Conservation (phyloP, 2,888 invertebrate genomes). For the Eupithecia inturbata region DNA sequence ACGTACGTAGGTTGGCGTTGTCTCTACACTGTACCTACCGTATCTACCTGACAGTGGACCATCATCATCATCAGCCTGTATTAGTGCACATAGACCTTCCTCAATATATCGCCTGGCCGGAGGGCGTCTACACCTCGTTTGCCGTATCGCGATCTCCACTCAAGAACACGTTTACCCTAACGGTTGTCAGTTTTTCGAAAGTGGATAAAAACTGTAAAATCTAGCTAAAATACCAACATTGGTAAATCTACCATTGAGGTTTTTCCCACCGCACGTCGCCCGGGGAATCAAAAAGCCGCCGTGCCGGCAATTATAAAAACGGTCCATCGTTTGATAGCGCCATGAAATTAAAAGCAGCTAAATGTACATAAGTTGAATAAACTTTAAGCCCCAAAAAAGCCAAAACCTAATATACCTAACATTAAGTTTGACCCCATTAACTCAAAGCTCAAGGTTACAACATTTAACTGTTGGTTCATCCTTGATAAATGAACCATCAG, state of each 20-base stretch:
- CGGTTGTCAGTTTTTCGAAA: too few relatives aligned
- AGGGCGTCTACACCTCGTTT: not conserved
- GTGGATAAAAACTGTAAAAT: too few relatives aligned
- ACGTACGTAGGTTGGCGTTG: not conserved
- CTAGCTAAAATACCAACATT: too few relatives aligned
- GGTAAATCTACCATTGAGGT: too few relatives aligned
- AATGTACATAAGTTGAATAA: not conserved
- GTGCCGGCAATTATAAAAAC: too few relatives aligned
- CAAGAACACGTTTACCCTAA: not conserved
- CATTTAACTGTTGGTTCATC: slow-evolving; percentile 23
- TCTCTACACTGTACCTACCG: not conserved
- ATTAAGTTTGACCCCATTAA: slow-evolving; percentile 1
- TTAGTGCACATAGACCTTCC: not conserved
- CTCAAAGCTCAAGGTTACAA: slow-evolving; percentile 19
- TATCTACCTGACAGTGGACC: not conserved
- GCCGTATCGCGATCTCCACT: not conserved
- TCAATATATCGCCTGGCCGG: not conserved
- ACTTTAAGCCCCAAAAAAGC: not conserved
- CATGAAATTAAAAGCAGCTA: too few relatives aligned
- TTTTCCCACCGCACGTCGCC: too few relatives aligned
- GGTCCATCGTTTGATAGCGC: too few relatives aligned
- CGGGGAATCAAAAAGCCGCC: too few relatives aligned
- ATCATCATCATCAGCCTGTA: not conserved
- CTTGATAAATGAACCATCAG: slow-evolving; percentile 36
- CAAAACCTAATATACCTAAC: not conserved